Conservation (phyloP, 2,888 invertebrate genomes). For the Phalera bucephala region DNA sequence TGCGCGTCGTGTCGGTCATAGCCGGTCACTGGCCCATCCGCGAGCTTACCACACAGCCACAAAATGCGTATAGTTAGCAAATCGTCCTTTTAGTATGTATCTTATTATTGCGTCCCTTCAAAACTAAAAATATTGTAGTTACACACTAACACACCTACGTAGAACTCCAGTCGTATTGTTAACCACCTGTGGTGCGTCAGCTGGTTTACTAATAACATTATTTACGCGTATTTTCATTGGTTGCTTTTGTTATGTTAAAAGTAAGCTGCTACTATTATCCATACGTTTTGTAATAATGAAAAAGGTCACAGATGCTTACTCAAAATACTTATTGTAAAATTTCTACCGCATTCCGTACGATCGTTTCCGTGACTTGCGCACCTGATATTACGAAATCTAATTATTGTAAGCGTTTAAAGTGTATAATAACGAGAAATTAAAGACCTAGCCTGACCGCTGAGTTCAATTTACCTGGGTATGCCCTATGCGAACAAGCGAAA, state of each 20-base stretch:
- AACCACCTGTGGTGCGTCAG: no score
- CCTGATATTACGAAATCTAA: slow-evolving; percentile 8
- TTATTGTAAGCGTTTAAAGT: slow-evolving; percentile 5
- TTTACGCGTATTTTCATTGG: no score
- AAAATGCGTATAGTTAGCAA: background rate
- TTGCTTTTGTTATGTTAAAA: no score
- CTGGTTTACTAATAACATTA: no score
- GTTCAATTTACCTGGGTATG: slow-evolving; percentile 21
- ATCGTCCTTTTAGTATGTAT: no score
- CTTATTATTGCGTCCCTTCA: no score
- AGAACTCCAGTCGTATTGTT: no score
- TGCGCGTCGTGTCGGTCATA: slow-evolving; percentile 26
- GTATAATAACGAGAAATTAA: slow-evolving; percentile 15
- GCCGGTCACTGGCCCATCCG: slow-evolving; percentile 25
- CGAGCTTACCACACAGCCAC: no score
- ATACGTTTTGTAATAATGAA: background rate
- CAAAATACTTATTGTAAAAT: slow-evolving; percentile 1
- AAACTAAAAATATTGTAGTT: no score
- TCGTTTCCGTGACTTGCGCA: slow-evolving; percentile 9
- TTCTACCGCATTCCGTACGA: slow-evolving; percentile 10
- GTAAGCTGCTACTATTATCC: no score
- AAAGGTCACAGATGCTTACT: background rate
- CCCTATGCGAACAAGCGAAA: slow-evolving; percentile 9
- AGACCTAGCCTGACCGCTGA: slow-evolving; percentile 18
- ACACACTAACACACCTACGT: no score